Evolutionary conservation across 2,888 invertebrate species (phyloP).

Genomic region (Stomorhina lunata): DNA sequence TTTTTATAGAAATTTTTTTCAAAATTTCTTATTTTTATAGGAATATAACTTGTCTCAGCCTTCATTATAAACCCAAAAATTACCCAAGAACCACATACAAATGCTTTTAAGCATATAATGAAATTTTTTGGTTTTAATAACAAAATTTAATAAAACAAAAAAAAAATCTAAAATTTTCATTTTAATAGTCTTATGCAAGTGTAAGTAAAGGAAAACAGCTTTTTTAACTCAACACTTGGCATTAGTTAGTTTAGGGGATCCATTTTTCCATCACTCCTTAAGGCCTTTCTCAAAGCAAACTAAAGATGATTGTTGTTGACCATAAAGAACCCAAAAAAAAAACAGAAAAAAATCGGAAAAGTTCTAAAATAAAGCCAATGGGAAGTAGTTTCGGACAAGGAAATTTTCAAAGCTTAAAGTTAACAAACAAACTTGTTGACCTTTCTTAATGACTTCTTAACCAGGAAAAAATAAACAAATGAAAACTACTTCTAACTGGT

Average conservation of each 20-base stretch:
- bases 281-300: neutral
- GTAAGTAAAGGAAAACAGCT: neutral
- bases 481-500: conserved; percentile 31
- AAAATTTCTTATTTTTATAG: too few species aligned
- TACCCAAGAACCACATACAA: neutral
- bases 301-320: neutral
- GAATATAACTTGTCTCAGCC: neutral
- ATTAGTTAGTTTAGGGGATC: neutral
- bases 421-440: conserved; percentile 55
- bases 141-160: neutral
- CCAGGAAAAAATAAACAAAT: conserved; percentile 15
- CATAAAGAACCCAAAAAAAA: neutral
- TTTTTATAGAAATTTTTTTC: too few species aligned
- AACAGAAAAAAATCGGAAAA: neutral
- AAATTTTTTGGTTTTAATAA: neutral
- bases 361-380: neutral
- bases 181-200: neutral
- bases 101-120: neutral
- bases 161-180: neutral
- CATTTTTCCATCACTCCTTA: neutral
- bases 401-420: conserved; percentile 6
- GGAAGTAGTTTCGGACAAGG: neutral
- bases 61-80: neutral
- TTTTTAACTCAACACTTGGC: conserved; percentile 10
- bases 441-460: conserved; percentile 51